A percentile compares a stretch with the other conserved stretches of the same genome.
Conservation (phyloP, 2,797 vertebrate species). For the Sebastes taczanowskii region DNA sequence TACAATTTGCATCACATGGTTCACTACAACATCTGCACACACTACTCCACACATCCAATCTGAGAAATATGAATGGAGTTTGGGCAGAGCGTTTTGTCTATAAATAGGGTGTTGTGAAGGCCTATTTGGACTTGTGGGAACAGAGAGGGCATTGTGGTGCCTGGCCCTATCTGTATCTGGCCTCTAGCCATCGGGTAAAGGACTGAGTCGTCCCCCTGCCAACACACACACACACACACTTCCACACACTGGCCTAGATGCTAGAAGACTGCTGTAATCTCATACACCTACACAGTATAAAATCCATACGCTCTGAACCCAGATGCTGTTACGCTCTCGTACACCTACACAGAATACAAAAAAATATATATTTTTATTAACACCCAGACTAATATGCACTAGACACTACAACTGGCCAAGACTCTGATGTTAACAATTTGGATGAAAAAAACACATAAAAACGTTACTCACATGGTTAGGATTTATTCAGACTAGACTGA, state of each 20-base stretch:
- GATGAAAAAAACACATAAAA: neutral
- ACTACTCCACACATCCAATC: conserved; percentile 6
- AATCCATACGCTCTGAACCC: conserved; percentile 57
- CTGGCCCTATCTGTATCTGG: conserved; percentile 63
- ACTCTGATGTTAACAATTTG: neutral
- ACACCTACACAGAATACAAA: conserved; percentile 41
- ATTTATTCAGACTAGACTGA: conserved; percentile 47
- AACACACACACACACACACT: neutral
- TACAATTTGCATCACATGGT: neutral
- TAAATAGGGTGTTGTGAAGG: conserved; percentile 69
- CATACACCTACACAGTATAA: conserved; percentile 52
- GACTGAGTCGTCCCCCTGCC: neutral
- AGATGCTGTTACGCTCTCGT: conserved; percentile 33
- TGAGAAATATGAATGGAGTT: conserved; percentile 68
- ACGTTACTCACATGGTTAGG: neutral
- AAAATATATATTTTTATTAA: neutral
- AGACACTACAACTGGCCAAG: conserved; percentile 15
- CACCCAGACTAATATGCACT: neutral
- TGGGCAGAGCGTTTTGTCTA: conserved; percentile 36
- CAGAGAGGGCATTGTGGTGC: conserved; percentile 69
- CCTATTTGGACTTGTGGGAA: conserved; percentile 62
- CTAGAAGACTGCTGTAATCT: conserved; percentile 28
- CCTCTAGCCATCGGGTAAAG: conserved; percentile 58
- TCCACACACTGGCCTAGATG: conserved; percentile 13
- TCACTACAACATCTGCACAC: neutral